A percentile compares a stretch with the other conserved stretches of the same genome.
Evolutionary conservation across 2,888 invertebrate species (phyloP).

Genomic region (Yponomeuta evonymella): DNA sequence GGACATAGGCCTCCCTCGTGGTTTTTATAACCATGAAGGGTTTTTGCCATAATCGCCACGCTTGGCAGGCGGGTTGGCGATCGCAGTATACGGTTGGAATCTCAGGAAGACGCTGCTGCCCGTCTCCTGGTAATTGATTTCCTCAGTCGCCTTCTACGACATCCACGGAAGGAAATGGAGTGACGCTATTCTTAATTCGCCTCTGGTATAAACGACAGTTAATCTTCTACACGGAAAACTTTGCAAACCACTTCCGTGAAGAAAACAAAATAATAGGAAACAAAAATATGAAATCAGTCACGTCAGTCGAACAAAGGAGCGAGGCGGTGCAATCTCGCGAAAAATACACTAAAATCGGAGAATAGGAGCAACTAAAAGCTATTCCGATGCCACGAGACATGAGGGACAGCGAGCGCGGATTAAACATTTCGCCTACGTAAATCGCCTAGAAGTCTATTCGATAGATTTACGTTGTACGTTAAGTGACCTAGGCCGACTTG

Average conservation of each 20-base stretch:
- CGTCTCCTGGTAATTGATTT: too few relatives aligned
- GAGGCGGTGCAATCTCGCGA: slow-evolving; percentile 15
- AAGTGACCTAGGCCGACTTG: too few relatives aligned
- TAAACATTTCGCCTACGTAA: not conserved
- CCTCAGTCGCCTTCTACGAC: too few relatives aligned
- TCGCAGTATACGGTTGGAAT: too few relatives aligned
- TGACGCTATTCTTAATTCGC: too few relatives aligned
- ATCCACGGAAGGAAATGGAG: too few relatives aligned
- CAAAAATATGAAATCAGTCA: slow-evolving; percentile 12
- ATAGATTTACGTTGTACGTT: too few relatives aligned
- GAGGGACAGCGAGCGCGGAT: not conserved
- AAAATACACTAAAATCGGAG: slow-evolving; percentile 30
- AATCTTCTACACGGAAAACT: not conserved
- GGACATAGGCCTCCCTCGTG: too few relatives aligned
- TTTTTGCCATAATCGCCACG: too few relatives aligned
- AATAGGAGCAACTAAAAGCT: slow-evolving; percentile 30
- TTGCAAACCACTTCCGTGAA: not conserved
- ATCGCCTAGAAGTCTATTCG: not conserved
- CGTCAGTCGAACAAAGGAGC: slow-evolving; percentile 11
- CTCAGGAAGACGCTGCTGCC: too few relatives aligned
- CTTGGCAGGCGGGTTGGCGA: too few relatives aligned
- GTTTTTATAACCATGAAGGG: too few relatives aligned
- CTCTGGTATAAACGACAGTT: not conserved
- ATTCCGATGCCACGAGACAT: not conserved
- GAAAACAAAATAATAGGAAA: slow-evolving; percentile 3